Conservation (phyloP, 1,140 invertebrate genomes). For the Heliconius nattereri region DNA sequence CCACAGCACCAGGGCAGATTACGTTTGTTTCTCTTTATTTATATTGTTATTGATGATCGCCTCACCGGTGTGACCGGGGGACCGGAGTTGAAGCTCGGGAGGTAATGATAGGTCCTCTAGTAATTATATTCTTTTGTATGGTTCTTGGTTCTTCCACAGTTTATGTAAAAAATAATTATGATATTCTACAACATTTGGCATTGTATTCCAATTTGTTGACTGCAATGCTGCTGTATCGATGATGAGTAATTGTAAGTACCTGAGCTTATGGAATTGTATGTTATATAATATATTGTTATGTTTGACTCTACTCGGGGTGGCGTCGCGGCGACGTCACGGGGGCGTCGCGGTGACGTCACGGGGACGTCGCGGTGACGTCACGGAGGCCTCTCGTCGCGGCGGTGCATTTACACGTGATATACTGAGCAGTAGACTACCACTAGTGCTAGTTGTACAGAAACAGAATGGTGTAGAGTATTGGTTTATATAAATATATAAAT, state of each 20-base stretch:
- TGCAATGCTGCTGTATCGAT: background rate
- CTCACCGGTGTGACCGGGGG: no score
- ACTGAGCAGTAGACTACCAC: background rate
- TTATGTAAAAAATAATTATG: background rate
- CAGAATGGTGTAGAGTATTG: slow-evolving; percentile 13
- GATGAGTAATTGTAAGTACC: slow-evolving; percentile 51
- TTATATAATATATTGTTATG: slow-evolving; percentile 6
- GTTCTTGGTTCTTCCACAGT: background rate
- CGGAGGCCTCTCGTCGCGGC: background rate
- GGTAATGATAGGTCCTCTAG: background rate
- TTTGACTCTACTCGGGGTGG: background rate
- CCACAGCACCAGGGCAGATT: no score
- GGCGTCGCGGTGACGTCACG: slow-evolving; percentile 5
- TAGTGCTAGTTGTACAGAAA: background rate
- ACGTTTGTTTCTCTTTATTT: no score
- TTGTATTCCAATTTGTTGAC: background rate
- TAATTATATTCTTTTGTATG: background rate
- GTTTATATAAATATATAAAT: slow-evolving; percentile 28
- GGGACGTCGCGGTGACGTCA: background rate
- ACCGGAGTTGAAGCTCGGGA: no score
- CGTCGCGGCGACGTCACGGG: background rate
- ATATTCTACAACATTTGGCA: background rate
- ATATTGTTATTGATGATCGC: no score
- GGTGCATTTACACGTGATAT: slow-evolving; percentile 34
- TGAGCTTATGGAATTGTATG: slow-evolving; percentile 41